Evolutionary conservation across 2,888 invertebrate species (phyloP).

Genomic region (Leptopilina myrica): DNA sequence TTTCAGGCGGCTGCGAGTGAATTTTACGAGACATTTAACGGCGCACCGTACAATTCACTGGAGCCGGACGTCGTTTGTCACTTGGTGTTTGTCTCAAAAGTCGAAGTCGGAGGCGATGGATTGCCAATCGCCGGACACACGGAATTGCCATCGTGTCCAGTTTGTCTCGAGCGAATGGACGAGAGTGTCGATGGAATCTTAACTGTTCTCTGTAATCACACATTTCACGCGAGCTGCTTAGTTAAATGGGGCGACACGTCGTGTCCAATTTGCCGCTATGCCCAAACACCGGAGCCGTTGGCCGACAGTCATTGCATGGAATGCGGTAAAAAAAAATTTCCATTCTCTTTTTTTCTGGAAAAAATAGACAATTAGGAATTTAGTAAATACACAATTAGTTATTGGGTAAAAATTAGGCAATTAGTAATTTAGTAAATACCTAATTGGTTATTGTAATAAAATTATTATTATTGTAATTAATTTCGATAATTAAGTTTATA

Average conservation of each 20-base stretch:
- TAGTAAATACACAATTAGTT: too few relatives aligned
- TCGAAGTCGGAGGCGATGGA: constrained; percentile 91
- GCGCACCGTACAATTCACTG: constrained; percentile 93
- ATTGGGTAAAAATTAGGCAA: too few relatives aligned
- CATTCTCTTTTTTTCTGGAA: too few relatives aligned
- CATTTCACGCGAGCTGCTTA: constrained; percentile 97
- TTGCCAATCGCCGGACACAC: constrained; percentile 88
- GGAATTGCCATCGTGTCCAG: constrained; percentile 97
- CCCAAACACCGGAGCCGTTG: constrained; percentile 89
- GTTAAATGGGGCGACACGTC: constrained; percentile 98
- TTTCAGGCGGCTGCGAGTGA: constrained; percentile 88
- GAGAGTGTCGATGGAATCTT: constrained; percentile 98
- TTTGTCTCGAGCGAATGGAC: constrained; percentile 98
- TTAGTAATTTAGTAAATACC: too few relatives aligned
- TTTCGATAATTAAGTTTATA: too few relatives aligned
- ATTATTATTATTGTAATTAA: too few relatives aligned
- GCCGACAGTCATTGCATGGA: constrained; percentile 84
- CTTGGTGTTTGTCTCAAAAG: constrained; percentile 95
- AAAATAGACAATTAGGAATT: too few relatives aligned
- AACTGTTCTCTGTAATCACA: constrained; percentile 98
- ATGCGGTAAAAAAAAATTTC: constrained; percentile 77
- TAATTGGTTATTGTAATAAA: too few relatives aligned
- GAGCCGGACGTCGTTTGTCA: constrained; percentile 95
- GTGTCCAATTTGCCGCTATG: constrained; percentile 97
- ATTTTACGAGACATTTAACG: constrained; percentile 96